Evolutionary conservation across 92 coral and sea anemone genomes (phyloP).

Genomic region (Muricea muricata): DNA sequence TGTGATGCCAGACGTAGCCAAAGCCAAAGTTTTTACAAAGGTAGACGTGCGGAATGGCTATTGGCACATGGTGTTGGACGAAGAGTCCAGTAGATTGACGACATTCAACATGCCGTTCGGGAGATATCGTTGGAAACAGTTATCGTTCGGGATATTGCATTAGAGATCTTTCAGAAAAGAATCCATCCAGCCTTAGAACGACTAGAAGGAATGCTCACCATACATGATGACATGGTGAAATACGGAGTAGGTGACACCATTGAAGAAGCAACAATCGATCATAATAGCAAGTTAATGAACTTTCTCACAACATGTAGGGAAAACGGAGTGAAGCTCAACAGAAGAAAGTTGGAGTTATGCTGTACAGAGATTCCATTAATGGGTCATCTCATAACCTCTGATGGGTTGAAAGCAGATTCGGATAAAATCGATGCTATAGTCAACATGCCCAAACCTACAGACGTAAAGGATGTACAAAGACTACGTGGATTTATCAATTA

Average conservation of each 20-base stretch:
- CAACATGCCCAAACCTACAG: conserved; percentile 37
- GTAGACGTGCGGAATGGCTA: conserved; percentile 21
- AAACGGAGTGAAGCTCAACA: conserved; percentile 26
- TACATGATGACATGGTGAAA: conserved; percentile 38
- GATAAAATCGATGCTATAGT: conserved; percentile 7
- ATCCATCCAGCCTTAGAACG: conserved; percentile 35
- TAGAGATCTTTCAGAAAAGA: conserved; percentile 43
- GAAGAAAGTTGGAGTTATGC: conserved; percentile 11
- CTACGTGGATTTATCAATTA: conserved; percentile 30
- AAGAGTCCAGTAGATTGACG: conserved; percentile 29
- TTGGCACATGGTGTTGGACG: conserved; percentile 33
- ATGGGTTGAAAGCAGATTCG: conserved; percentile 33
- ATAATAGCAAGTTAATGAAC: background rate
- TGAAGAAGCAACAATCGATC: conserved; percentile 24
- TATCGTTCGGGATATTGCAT: conserved; percentile 50
- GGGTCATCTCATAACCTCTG: conserved; percentile 34
- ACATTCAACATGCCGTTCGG: conserved; percentile 46
- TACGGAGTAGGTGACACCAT: conserved; percentile 32
- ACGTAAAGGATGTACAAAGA: conserved; percentile 22
- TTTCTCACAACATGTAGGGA: conserved; percentile 1
- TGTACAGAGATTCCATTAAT: background rate
- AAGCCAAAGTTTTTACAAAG: conserved; percentile 39
- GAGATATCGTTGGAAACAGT: conserved; percentile 36
- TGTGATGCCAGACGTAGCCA: conserved; percentile 29
- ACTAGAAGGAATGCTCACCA: conserved; percentile 8